Evolutionary conservation across 2,888 invertebrate species (phyloP).

Genomic region (Harmothoe impar): DNA sequence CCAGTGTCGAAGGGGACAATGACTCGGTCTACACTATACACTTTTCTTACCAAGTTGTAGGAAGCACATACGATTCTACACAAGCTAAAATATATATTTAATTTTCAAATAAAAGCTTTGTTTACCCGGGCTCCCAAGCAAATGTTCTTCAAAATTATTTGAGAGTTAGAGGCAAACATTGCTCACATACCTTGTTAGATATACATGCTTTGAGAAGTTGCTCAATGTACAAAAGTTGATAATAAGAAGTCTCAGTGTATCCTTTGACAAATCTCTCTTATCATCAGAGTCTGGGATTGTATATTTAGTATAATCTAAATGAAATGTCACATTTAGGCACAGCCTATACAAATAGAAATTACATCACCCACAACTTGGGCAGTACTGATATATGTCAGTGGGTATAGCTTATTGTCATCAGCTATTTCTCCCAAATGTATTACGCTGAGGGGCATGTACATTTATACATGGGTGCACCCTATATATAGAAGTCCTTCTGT

Average conservation of each 20-base stretch:
- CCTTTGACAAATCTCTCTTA: too few species aligned
- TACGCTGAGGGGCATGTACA: too few species aligned
- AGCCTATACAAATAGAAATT: not conserved
- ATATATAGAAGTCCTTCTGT: conserved; percentile 1
- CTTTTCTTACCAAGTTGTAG: not conserved
- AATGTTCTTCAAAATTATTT: not conserved
- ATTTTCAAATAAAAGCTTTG: not conserved
- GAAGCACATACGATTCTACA: conserved; percentile 10
- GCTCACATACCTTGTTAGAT: not conserved
- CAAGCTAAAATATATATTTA: not conserved
- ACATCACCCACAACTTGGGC: not conserved
- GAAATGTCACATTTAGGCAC: too few species aligned
- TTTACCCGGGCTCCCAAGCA: not conserved
- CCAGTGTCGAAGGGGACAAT: not conserved
- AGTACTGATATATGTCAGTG: not conserved
- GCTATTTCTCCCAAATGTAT: too few species aligned
- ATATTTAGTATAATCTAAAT: too few species aligned
- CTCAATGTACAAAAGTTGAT: not conserved
- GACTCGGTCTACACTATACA: not conserved
- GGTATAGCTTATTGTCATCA: too few species aligned
- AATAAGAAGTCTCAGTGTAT: not conserved
- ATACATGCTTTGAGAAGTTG: not conserved
- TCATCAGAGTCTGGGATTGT: too few species aligned
- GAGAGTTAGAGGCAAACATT: not conserved
- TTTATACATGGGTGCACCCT: not conserved